Conservation (phyloP, 2,797 vertebrate genomes). For the Megalops cyprinoides region DNA sequence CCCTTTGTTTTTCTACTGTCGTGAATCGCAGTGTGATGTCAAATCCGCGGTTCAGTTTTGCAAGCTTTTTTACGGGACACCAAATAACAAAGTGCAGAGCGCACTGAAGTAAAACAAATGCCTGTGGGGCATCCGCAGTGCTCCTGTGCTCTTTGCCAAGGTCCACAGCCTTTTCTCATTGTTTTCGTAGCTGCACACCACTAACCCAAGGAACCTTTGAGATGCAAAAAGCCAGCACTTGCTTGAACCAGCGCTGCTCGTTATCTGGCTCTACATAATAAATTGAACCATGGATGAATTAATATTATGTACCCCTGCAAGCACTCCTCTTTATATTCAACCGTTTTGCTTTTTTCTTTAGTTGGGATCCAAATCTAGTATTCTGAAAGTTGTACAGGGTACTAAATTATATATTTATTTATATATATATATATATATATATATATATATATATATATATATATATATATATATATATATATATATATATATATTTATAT, state of each 20-base stretch:
- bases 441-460: too few relatives aligned
- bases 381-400: too few relatives aligned
- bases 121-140: not conserved
- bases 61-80: not conserved
- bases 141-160: not conserved
- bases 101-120: not conserved
- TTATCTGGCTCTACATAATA: not conserved
- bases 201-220: not conserved
- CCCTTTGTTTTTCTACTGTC: not conserved
- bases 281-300: not conserved
- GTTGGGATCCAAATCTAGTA: too few relatives aligned
- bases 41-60: not conserved
- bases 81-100: not conserved
- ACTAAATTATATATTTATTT: too few relatives aligned
- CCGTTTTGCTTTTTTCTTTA: not conserved
- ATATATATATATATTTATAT: too few relatives aligned
- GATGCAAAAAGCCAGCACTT: not conserved
- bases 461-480: too few relatives aligned
- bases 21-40: slow-evolving; percentile 7
- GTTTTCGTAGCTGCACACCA: not conserved
- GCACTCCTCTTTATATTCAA: not conserved
- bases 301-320: not conserved
- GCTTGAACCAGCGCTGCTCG: too few relatives aligned
- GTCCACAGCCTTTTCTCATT: not conserved
- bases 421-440: too few relatives aligned